These are phyloP conservation scores for Antheraea pernyi DNA, from an alignment of 1,140 invertebrate species.

Conservation along the genomic window DNA sequence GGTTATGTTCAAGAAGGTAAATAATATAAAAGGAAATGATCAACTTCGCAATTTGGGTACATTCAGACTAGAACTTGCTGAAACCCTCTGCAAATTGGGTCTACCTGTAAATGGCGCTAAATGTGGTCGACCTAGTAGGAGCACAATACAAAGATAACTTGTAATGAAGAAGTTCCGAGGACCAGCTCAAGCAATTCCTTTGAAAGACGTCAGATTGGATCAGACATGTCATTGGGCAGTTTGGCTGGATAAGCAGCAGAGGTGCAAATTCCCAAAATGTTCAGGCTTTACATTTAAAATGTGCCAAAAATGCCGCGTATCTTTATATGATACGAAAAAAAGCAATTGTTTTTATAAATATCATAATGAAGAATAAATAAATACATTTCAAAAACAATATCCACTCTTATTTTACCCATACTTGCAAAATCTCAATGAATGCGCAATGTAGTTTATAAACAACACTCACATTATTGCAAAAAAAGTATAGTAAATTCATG, in stretches of 20 bases:
- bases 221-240: constrained; percentile 47
- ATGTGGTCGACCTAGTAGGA: constrained; percentile 42
- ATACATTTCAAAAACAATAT: constrained; percentile 48
- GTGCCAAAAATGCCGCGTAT: constrained; percentile 52
- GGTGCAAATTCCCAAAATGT: constrained; percentile 53
- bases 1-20: constrained; percentile 47
- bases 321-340: constrained; percentile 54
- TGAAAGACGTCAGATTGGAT: constrained; percentile 46
- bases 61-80: constrained; percentile 44
- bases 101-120: constrained; percentile 48
- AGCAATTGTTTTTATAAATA: constrained; percentile 56
- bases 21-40: constrained; percentile 43
- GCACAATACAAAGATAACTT: constrained; percentile 43
- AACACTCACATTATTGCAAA: constrained; percentile 16
- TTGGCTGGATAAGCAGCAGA: constrained; percentile 49
- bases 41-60: constrained; percentile 39
- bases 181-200: constrained; percentile 46
- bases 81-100: constrained; percentile 43
- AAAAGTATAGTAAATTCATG: constrained; percentile 13
- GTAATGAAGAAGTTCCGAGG: constrained; percentile 45
- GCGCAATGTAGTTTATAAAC: constrained; percentile 19
- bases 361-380: constrained; percentile 47
- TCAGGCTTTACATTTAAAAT: constrained; percentile 46
- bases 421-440: constrained; percentile 37
- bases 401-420: constrained; percentile 46